Evolutionary conservation across 2,113 vertebrate genomes (phyloP).

Genomic region (Peromyscus leucopus): DNA sequence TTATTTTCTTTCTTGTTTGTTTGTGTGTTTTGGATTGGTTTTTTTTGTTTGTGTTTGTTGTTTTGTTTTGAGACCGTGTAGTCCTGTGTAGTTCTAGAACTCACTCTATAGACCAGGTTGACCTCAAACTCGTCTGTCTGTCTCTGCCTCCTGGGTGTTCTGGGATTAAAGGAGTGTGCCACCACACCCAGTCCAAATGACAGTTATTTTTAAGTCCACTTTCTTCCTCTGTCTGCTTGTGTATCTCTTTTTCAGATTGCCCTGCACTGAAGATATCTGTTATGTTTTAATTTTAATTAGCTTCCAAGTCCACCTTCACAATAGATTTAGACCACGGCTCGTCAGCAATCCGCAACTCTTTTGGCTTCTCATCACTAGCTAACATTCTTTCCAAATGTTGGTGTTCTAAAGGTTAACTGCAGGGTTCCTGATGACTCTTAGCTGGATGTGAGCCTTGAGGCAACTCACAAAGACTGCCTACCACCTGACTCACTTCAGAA

Average conservation of each 20-base stretch:
- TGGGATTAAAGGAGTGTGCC: not conserved
- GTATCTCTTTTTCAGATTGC: not conserved
- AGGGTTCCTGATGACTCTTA: not conserved
- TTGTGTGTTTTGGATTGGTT: not conserved
- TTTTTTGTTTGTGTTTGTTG: not conserved
- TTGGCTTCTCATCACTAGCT: slow-evolving; percentile 15
- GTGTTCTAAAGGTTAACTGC: not conserved
- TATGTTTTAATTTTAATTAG: slow-evolving; percentile 22
- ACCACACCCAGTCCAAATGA: not conserved
- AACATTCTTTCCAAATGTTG: not conserved
- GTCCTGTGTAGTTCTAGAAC: not conserved
- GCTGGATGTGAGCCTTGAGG: not conserved
- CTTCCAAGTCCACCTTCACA: not conserved
- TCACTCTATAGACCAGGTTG: not conserved
- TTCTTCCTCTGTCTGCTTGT: not conserved
- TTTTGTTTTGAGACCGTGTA: not conserved
- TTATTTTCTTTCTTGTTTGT: not conserved
- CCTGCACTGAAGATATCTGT: not conserved
- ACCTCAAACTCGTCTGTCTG: not conserved
- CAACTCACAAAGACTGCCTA: not conserved
- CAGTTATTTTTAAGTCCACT: not conserved
- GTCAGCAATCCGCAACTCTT: not conserved
- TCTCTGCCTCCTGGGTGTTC: not conserved
- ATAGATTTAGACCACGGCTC: not conserved
- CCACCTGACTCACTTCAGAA: not conserved